Conservation (phyloP, 2,888 invertebrate genomes). For the Drosophila sordidula region DNA sequence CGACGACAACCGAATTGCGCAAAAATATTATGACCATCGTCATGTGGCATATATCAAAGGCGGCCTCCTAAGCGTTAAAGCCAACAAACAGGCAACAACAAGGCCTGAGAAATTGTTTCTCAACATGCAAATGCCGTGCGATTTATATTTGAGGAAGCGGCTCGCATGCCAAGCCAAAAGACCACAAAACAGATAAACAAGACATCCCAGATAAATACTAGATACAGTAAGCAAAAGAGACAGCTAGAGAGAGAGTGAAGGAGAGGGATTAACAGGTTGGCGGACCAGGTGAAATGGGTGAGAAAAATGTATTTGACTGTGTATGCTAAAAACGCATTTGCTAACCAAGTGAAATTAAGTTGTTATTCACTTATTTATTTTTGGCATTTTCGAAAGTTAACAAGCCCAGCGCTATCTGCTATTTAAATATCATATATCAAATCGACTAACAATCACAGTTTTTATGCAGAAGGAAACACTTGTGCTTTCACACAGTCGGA, state of each 20-base stretch:
- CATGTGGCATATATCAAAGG: constrained; percentile 77
- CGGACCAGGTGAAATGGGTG: constrained; percentile 63
- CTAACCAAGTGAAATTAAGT: constrained; percentile 67
- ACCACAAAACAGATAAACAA: constrained; percentile 47
- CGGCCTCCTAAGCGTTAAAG: constrained; percentile 59
- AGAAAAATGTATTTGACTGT: constrained; percentile 61
- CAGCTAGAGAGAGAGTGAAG: constrained; percentile 1
- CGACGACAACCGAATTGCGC: constrained; percentile 83
- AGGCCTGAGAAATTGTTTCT: constrained; percentile 76
- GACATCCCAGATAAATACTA: constrained; percentile 49
- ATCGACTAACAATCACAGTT: neutral
- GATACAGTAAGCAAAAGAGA: constrained; percentile 27
- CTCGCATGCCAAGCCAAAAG: constrained; percentile 66
- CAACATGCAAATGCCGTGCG: constrained; percentile 80
- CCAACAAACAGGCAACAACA: constrained; percentile 47
- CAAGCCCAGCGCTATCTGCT: constrained; percentile 51
- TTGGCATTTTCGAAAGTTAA: constrained; percentile 68
- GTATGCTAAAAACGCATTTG: constrained; percentile 64
- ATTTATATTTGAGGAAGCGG: constrained; percentile 80
- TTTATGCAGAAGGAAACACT: constrained; percentile 13
- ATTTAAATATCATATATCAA: neutral
- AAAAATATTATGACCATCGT: constrained; percentile 82
- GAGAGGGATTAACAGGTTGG: constrained; percentile 39
- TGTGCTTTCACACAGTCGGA: constrained; percentile 27
- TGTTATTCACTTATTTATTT: constrained; percentile 60